Evolutionary conservation across 2,113 vertebrate species (phyloP).

Genomic region (Todiramphus saurophagus): DNA sequence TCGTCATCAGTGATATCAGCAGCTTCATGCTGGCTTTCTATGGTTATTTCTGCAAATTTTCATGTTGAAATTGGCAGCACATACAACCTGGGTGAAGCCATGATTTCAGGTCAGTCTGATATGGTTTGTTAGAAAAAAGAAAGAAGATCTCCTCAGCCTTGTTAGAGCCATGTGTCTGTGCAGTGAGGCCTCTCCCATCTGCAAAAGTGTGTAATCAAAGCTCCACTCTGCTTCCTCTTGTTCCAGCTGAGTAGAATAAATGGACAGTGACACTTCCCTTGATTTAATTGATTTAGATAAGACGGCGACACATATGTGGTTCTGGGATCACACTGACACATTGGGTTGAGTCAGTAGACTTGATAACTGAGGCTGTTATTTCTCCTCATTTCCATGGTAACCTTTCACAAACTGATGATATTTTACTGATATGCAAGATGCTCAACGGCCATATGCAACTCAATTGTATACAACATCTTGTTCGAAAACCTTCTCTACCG

Average conservation of each 20-base stretch:
- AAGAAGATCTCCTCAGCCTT: neutral
- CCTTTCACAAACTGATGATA: neutral
- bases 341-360: neutral
- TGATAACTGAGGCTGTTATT: neutral
- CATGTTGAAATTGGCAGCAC: neutral
- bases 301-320: neutral
- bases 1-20: neutral
- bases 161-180: neutral
- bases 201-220: neutral
- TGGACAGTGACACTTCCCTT: neutral
- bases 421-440: neutral
- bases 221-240: neutral
- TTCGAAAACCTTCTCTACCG: neutral
- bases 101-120: neutral
- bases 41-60: neutral
- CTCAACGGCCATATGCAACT: neutral
- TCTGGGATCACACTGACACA: neutral
- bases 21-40: neutral
- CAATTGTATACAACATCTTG: rapidly evolving
- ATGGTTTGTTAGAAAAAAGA: neutral
- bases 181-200: neutral
- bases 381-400: neutral
- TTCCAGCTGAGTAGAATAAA: neutral
- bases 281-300: neutral
- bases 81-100: neutral